Evolutionary conservation across 2,113 vertebrate species (phyloP).

Genomic region (Anarhynchus alexandrinus): DNA sequence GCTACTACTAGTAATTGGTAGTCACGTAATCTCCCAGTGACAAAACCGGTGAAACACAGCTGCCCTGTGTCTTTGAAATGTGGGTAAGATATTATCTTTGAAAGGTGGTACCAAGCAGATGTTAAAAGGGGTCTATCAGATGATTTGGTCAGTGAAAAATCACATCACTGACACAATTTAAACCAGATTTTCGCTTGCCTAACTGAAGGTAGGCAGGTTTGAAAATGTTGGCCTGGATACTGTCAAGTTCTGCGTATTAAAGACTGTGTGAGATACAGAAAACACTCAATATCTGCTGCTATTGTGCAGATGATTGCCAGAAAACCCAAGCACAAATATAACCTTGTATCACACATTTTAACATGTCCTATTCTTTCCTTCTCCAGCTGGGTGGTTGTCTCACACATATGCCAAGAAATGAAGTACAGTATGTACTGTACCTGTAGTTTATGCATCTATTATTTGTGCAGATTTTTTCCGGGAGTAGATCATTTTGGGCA

Average conservation of each 20-base stretch:
- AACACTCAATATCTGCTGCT: neutral
- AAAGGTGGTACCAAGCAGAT: neutral
- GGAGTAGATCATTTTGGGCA: slow-evolving; percentile 60
- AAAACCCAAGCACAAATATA: neutral
- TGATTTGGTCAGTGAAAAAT: neutral
- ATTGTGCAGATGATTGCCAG: neutral
- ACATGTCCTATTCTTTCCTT: neutral
- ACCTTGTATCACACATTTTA: neutral
- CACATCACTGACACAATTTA: neutral
- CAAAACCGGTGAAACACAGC: neutral
- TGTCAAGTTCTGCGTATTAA: neutral
- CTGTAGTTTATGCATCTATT: slow-evolving; percentile 51
- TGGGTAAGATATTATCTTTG: neutral
- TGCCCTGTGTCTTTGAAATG: neutral
- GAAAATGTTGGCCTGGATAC: neutral
- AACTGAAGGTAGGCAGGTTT: neutral
- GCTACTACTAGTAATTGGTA: neutral
- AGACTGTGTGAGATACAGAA: neutral
- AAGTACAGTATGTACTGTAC: slow-evolving; percentile 67
- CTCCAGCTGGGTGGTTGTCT: slow-evolving; percentile 6
- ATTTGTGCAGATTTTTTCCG: slow-evolving; percentile 64
- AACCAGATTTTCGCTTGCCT: neutral
- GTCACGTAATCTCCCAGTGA: accelerated
- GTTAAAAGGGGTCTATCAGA: neutral
- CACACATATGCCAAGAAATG: slow-evolving; percentile 30